A percentile compares a stretch with the other conserved stretches of the same genome.
Conservation (phyloP, 2,797 vertebrate genomes). For the Oryzias dopingdopingensis region DNA sequence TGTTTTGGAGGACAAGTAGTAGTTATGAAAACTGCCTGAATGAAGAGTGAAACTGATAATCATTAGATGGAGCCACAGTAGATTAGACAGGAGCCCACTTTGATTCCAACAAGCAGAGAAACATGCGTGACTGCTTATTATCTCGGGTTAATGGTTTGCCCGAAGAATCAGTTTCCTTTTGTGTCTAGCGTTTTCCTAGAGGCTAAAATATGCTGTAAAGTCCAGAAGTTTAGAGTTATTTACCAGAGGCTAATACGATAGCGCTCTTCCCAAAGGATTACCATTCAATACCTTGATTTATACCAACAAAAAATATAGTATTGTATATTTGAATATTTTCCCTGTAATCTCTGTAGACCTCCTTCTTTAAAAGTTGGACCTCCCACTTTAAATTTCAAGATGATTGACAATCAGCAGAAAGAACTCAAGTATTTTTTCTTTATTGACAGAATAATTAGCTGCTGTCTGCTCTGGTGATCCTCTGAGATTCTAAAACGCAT, state of each 20-base stretch:
- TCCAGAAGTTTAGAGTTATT: no score
- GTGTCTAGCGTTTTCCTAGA: background rate
- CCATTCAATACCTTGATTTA: background rate
- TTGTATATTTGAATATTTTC: background rate
- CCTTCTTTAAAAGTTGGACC: no score
- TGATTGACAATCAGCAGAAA: background rate
- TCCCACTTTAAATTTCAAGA: background rate
- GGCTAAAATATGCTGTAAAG: background rate
- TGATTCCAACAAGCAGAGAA: conserved; percentile 11
- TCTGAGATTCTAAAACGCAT: background rate
- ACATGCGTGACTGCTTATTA: background rate
- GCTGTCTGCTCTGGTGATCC: background rate
- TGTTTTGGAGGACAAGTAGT: conserved; percentile 38
- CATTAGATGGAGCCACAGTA: background rate
- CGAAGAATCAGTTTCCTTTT: conserved; percentile 10
- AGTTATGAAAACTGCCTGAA: conserved; percentile 32
- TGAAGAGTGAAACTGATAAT: conserved; percentile 7
- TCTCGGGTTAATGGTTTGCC: background rate
- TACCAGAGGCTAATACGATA: no score
- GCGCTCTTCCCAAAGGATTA: background rate
- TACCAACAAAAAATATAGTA: background rate
- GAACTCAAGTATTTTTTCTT: background rate
- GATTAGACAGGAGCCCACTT: background rate
- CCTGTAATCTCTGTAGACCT: background rate
- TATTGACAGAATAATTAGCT: background rate